Conservation (phyloP, 2,113 vertebrate genomes). For the Nibea albiflora region DNA sequence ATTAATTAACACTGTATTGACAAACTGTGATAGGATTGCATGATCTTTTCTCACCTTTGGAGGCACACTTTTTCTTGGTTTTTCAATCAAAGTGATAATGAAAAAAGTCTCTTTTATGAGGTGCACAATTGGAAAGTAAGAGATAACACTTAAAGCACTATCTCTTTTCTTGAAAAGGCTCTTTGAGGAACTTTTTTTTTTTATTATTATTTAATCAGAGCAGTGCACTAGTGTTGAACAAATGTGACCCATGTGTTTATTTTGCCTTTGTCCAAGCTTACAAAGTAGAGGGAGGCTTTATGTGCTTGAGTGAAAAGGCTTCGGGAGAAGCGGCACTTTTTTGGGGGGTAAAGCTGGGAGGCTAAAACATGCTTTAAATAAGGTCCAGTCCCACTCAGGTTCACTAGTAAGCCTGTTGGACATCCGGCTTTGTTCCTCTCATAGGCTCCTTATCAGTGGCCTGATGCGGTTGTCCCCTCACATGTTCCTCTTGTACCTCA, state of each 20-base stretch:
- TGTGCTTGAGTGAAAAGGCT: slow-evolving; percentile 68
- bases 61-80: slow-evolving; percentile 31
- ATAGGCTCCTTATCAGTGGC: slow-evolving; percentile 81
- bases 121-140: slow-evolving; percentile 31
- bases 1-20: slow-evolving; percentile 81
- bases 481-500: slow-evolving; percentile 90
- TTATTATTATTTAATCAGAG: slow-evolving; percentile 21
- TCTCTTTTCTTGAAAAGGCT: slow-evolving; percentile 16
- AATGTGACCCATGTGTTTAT: slow-evolving; percentile 83
- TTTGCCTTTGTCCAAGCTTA: slow-evolving; percentile 78
- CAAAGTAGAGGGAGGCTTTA: slow-evolving; percentile 74
- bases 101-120: slow-evolving; percentile 16
- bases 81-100: slow-evolving; percentile 48
- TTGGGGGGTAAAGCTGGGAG: slow-evolving; percentile 64
- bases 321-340: slow-evolving; percentile 69
- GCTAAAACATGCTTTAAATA: slow-evolving; percentile 77
- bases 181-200: slow-evolving; percentile 40
- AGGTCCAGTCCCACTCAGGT: slow-evolving; percentile 77
- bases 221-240: slow-evolving; percentile 68
- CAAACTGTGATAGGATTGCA: slow-evolving; percentile 60
- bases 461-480: slow-evolving; percentile 88
- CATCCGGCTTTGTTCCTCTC: slow-evolving; percentile 84
- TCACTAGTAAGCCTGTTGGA: slow-evolving; percentile 86
- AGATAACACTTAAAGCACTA: slow-evolving; percentile 26
- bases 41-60: slow-evolving; percentile 63